phyloP scores from a whole-genome alignment of 2,113 vertebrate species.

The Nanorana parkeri region DNA sequence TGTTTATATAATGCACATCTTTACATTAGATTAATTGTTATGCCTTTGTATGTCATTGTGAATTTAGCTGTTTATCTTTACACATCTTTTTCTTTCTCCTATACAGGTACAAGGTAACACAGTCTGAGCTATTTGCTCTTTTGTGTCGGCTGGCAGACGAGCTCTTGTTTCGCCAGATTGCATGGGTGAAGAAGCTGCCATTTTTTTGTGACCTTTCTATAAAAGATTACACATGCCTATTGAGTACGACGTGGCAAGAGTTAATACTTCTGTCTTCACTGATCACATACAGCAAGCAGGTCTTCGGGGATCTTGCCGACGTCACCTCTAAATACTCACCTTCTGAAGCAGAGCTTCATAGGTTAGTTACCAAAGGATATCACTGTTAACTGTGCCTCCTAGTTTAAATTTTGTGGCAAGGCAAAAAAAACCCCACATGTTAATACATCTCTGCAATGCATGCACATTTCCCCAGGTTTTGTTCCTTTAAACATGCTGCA shows the following conservation, averaged over 20 bases:
- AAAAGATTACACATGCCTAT: slow-evolving; percentile 97
- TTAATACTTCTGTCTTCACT: slow-evolving; percentile 95
- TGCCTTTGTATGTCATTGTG: too few species aligned
- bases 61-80: background rate
- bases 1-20: too few species aligned
- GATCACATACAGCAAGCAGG: slow-evolving; percentile 94
- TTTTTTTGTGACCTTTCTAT: slow-evolving; percentile 98
- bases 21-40: too few species aligned
- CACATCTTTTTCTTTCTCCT: slow-evolving; percentile 2
- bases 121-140: slow-evolving; percentile 95
- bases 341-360: slow-evolving; percentile 92
- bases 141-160: slow-evolving; percentile 96
- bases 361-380: slow-evolving; percentile 73
- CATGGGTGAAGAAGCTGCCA: slow-evolving; percentile 98
- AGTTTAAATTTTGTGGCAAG: too few species aligned
- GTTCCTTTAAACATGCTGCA: too few species aligned
- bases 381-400: too few species aligned
- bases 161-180: slow-evolving; percentile 96
- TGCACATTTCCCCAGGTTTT: too few species aligned
- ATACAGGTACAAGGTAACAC: slow-evolving; percentile 92
- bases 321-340: slow-evolving; percentile 96
- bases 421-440: too few species aligned
- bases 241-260: slow-evolving; percentile 98
- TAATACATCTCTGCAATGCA: too few species aligned
- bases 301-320: slow-evolving; percentile 93